Conservation (phyloP, 2,797 vertebrate genomes). For the Huso huso region DNA sequence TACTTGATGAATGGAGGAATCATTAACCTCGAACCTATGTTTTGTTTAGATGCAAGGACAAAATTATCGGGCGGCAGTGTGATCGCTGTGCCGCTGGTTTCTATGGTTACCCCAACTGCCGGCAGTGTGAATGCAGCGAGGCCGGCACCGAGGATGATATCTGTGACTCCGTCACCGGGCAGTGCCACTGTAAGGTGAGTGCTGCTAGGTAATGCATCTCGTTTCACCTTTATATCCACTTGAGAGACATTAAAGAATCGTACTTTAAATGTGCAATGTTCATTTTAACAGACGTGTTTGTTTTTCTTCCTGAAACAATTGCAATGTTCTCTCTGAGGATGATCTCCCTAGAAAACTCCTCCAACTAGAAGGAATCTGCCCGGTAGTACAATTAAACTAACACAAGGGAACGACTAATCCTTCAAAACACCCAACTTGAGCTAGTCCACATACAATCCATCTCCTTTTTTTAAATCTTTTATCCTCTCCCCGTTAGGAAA, state of each 20-base stretch:
- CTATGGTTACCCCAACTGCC: conserved; percentile 79
- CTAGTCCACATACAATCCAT: rapidly evolving
- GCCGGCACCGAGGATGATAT: conserved; percentile 67
- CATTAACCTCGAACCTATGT: no score
- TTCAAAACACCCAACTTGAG: rapidly evolving
- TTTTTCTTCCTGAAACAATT: no score
- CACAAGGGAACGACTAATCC: not conserved
- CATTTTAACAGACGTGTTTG: no score
- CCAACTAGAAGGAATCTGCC: no score
- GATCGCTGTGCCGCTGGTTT: conserved; percentile 79
- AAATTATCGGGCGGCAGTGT: conserved; percentile 78
- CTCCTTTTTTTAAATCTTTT: conserved; percentile 10
- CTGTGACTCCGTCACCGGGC: conserved; percentile 74
- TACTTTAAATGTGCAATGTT: no score
- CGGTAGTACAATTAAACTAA: no score
- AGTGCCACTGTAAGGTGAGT: conserved; percentile 85
- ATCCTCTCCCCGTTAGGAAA: conserved; percentile 65
- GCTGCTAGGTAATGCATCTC: no score
- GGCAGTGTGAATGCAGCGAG: conserved; percentile 74
- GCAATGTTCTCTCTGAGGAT: no score
- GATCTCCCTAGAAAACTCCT: no score
- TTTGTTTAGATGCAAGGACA: conserved; percentile 74
- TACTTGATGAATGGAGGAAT: no score
- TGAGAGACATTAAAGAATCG: no score
- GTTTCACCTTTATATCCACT: no score